A percentile compares a stretch with the other conserved stretches of the same genome.
These are phyloP conservation scores for Anas flavirostris DNA, from an alignment of 2,797 vertebrate genomes.

Conservation along the genomic window DNA sequence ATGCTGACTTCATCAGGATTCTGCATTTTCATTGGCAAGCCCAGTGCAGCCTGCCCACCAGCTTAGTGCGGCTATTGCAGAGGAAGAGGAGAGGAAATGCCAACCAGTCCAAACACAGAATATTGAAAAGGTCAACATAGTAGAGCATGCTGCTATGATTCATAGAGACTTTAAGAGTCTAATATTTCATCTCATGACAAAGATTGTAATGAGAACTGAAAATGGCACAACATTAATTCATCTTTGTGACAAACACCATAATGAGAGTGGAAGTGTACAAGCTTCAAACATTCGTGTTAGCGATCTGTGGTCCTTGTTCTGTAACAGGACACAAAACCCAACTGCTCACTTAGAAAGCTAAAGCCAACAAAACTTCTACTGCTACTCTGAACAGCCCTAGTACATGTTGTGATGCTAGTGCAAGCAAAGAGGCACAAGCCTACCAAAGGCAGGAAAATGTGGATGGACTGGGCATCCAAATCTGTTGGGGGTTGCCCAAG, in stretches of 20 bases:
- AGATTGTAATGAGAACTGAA: conserved; percentile 81
- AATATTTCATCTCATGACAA: conserved; percentile 83
- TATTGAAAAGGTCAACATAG: conserved; percentile 84
- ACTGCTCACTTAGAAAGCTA: conserved; percentile 29
- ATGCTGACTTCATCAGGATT: conserved; percentile 71
- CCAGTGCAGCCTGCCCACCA: conserved; percentile 30
- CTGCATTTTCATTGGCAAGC: conserved; percentile 75
- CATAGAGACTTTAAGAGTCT: conserved; percentile 80
- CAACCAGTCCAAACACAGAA: conserved; percentile 82
- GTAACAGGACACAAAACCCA: conserved; percentile 53
- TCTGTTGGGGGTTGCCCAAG: background rate
- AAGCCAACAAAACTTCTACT: conserved; percentile 5
- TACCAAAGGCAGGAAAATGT: background rate
- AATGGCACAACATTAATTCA: conserved; percentile 82
- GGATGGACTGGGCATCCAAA: background rate
- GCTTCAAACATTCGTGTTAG: conserved; percentile 62
- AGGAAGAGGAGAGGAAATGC: conserved; percentile 74
- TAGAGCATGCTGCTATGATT: conserved; percentile 79
- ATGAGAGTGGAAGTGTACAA: conserved; percentile 74
- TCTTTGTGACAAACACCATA: conserved; percentile 80
- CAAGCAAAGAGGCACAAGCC: background rate
- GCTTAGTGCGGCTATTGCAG: conserved; percentile 54
- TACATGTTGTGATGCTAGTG: background rate
- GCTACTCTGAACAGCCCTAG: background rate
- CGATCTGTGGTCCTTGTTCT: conserved; percentile 56